These are phyloP conservation scores for Pteruthius melanotis DNA, from an alignment of 2,113 vertebrate genomes.

Conservation along the genomic window DNA sequence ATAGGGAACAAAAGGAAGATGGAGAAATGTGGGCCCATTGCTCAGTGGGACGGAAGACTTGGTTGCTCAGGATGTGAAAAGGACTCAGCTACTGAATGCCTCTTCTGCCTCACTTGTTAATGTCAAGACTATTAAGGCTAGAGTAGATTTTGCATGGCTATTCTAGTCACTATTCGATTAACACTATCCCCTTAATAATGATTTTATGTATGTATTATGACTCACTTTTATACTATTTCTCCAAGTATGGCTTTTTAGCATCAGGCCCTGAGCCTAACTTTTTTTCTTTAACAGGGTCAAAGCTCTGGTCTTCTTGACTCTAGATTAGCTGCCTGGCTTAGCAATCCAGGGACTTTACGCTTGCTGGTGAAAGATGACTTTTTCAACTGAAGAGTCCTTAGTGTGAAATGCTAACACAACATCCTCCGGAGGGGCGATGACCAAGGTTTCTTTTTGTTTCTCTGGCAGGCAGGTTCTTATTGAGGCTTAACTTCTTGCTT, in stretches of 20 bases:
- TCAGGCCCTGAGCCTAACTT: background rate
- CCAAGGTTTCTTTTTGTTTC: background rate
- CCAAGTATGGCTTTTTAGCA: background rate
- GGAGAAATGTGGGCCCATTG: background rate
- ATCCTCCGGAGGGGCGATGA: background rate
- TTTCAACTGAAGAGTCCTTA: background rate
- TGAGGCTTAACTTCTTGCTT: background rate
- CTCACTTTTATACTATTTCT: background rate
- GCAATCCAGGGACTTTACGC: background rate
- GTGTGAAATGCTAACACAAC: background rate
- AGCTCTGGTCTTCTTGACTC: background rate
- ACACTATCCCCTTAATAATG: background rate
- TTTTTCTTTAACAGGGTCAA: background rate
- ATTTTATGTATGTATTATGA: background rate
- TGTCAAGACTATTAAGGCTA: background rate
- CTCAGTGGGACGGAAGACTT: background rate
- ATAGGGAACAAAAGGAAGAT: background rate
- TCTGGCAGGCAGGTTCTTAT: background rate
- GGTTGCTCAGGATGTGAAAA: background rate
- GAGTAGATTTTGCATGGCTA: background rate
- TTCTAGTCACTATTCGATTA: background rate
- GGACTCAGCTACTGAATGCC: background rate
- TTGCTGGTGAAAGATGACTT: background rate
- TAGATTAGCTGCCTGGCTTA: background rate
- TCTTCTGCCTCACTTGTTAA: background rate